A percentile compares a stretch with the other conserved stretches of the same genome.
These are phyloP conservation scores for Neuroscelio doddi DNA, from an alignment of 2,888 invertebrate species.

Conservation along the genomic window DNA sequence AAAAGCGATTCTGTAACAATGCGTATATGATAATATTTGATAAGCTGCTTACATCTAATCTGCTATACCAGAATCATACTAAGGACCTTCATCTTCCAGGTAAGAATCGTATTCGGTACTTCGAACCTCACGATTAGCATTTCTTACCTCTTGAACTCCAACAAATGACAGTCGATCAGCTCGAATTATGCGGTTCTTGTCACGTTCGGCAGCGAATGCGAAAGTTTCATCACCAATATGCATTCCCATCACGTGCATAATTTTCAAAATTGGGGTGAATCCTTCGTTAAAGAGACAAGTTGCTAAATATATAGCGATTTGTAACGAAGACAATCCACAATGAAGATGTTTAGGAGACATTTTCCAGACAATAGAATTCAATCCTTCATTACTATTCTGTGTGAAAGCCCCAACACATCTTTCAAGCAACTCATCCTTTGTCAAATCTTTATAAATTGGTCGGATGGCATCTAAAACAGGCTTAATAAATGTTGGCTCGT, in stretches of 20 bases:
- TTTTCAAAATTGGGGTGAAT: background rate
- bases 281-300: background rate
- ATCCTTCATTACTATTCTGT: constrained; percentile 39
- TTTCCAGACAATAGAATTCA: too few relatives aligned
- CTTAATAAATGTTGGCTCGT: constrained; percentile 17
- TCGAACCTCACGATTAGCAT: background rate
- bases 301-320: background rate
- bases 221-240: background rate
- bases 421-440: constrained; percentile 25
- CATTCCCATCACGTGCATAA: background rate
- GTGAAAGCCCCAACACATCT: constrained; percentile 36
- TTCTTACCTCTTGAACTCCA: background rate
- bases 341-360: constrained; percentile 19
- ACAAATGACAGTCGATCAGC: background rate
- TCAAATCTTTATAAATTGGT: constrained; percentile 24
- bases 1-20: background rate
- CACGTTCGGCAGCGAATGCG: background rate
- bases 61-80: background rate
- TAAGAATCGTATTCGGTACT: background rate
- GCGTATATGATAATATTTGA: too few relatives aligned
- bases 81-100: background rate
- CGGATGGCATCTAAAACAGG: constrained; percentile 16
- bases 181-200: background rate
- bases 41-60: background rate
- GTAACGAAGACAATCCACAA: background rate